phyloP scores from a whole-genome alignment of 2,113 vertebrate genomes.

The Lagopus muta region DNA sequence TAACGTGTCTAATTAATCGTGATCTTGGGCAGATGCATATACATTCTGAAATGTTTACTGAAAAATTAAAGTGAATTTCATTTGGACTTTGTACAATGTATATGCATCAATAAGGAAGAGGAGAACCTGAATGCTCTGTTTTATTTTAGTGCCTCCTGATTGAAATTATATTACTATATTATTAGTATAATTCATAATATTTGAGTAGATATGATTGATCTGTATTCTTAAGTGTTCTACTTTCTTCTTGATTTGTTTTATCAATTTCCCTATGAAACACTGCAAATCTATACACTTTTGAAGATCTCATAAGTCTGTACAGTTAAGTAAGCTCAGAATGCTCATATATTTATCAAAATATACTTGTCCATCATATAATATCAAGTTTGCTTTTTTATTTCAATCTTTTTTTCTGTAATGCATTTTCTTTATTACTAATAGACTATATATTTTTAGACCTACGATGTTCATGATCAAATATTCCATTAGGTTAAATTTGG shows the following conservation, averaged over 20 bases:
- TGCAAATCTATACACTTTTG: not conserved
- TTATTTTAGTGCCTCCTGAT: not conserved
- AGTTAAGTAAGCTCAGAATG: not conserved
- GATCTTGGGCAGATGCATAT: not conserved
- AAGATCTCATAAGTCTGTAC: not conserved
- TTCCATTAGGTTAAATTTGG: not conserved
- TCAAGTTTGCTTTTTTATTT: not conserved
- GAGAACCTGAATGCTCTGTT: not conserved
- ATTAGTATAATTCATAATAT: not conserved
- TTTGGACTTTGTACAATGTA: not conserved
- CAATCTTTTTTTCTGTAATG: no score
- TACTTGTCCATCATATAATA: not conserved
- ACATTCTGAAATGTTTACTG: not conserved
- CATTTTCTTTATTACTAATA: not conserved
- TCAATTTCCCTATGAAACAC: not conserved
- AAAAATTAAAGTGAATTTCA: not conserved
- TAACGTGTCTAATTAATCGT: not conserved
- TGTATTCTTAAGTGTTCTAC: not conserved
- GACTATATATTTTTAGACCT: not conserved
- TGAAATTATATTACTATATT: rapidly evolving
- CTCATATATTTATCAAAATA: not conserved
- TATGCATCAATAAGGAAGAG: not conserved
- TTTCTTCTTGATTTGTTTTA: not conserved
- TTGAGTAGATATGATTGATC: not conserved
- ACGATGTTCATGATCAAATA: not conserved